Percentiles rank a stretch among this genome's conserved stretches.
Evolutionary conservation across 2,797 vertebrate species (phyloP).

Genomic region (Bradypodion ventrale): DNA sequence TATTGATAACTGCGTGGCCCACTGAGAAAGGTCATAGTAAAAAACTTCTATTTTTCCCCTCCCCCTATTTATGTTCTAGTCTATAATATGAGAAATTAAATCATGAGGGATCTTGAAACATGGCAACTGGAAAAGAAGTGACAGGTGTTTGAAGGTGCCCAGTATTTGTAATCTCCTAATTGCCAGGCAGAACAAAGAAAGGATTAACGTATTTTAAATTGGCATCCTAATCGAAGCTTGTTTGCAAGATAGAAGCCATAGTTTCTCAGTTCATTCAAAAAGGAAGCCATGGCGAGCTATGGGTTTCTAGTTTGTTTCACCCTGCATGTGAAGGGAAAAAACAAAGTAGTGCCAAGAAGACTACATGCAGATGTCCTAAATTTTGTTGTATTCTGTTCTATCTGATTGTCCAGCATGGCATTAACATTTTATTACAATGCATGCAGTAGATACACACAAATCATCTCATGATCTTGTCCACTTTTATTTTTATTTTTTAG

Average conservation of each 20-base stretch:
- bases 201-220: neutral
- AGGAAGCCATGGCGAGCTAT: slow-evolving; percentile 53
- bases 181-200: too few species aligned
- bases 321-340: neutral
- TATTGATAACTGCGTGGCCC: accelerated
- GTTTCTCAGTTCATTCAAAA: neutral
- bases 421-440: neutral
- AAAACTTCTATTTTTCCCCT: neutral
- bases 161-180: too few species aligned
- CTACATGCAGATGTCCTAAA: neutral
- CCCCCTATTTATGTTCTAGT: slow-evolving; percentile 40
- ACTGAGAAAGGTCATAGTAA: neutral
- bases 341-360: neutral
- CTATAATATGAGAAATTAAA: slow-evolving; percentile 36
- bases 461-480: neutral
- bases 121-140: neutral
- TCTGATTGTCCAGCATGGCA: neutral
- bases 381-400: neutral
- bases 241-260: neutral
- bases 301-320: neutral
- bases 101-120: slow-evolving; percentile 46
- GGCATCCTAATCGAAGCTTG: slow-evolving; percentile 32
- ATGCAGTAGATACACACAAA: neutral
- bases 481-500: too few species aligned
- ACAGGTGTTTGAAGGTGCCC: too few species aligned